These are phyloP conservation scores for Amphimallon solstitiale DNA, from an alignment of 2,888 invertebrate species.

Conservation along the genomic window DNA sequence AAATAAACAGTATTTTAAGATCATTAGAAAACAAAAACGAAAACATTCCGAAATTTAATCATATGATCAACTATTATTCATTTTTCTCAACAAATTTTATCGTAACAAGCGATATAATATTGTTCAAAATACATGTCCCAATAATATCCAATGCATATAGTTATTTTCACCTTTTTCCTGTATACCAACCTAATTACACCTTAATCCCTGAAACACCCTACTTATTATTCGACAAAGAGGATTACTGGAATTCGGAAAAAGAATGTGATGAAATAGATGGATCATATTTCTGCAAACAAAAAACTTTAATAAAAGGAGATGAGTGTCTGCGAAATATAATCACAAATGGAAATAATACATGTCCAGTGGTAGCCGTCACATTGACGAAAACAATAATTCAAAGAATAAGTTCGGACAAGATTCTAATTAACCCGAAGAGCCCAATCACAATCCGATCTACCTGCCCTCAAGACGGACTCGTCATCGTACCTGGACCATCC, in stretches of 20 bases:
- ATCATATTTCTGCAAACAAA: background rate
- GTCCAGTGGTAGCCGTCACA: background rate
- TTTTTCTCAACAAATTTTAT: conserved; percentile 7
- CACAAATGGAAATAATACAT: background rate
- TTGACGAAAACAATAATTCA: conserved; percentile 2
- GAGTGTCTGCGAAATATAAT: background rate
- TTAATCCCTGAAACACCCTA: conserved; percentile 34
- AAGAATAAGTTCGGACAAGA: conserved; percentile 4
- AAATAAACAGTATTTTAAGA: too few relatives aligned
- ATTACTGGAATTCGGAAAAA: conserved; percentile 15
- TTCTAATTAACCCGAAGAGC: conserved; percentile 4
- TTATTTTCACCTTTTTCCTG: conserved; percentile 11
- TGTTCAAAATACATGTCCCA: too few relatives aligned
- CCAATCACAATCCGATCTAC: background rate
- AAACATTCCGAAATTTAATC: too few relatives aligned
- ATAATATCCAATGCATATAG: too few relatives aligned
- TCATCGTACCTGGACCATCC: too few relatives aligned
- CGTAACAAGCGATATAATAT: background rate
- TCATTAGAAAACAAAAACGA: too few relatives aligned
- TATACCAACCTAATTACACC: conserved; percentile 19
- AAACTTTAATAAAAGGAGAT: background rate
- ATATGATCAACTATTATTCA: conserved; percentile 13
- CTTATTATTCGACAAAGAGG: conserved; percentile 16
- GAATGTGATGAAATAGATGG: conserved; percentile 5
- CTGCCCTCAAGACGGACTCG: background rate